phyloP scores from a whole-genome alignment of 1,140 invertebrate genomes.

The Lucilia sericata region DNA sequence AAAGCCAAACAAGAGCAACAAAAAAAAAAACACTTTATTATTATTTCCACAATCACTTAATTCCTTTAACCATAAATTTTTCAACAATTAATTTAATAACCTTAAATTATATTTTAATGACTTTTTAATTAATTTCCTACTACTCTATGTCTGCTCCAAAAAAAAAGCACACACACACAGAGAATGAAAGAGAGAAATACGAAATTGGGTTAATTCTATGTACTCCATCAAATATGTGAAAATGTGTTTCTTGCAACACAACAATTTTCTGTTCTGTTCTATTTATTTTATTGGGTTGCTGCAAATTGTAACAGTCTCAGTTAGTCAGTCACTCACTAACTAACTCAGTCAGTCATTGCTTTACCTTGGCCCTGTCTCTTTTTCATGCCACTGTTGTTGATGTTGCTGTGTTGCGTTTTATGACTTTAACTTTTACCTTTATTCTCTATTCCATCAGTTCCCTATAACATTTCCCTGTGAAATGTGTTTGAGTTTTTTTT shows the following conservation, averaged over 20 bases:
- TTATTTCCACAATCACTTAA: background rate
- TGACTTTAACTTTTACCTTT: background rate
- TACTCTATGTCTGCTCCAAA: background rate
- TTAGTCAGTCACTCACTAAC: no score
- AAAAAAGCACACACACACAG: no score
- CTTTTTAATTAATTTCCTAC: conserved; percentile 15
- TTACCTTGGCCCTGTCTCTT: conserved; percentile 41
- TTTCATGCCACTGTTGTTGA: background rate
- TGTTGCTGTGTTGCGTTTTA: background rate
- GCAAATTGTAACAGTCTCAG: no score
- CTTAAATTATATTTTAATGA: conserved; percentile 23
- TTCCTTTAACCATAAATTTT: background rate
- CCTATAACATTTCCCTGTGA: background rate
- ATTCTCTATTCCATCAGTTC: background rate
- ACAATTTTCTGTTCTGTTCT: background rate
- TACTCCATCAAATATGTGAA: conserved; percentile 1
- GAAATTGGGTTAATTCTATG: conserved; percentile 38
- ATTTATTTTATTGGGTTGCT: no score
- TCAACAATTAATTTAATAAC: background rate
- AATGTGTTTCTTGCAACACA: background rate
- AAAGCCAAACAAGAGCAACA: background rate
- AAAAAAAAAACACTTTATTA: background rate
- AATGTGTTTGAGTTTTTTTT: background rate
- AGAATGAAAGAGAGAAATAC: background rate
- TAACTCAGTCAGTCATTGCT: conserved; percentile 27